Evolutionary conservation across 2,888 invertebrate genomes (phyloP), one percentile per base, ranked within the genome.

Genomic region (Artemia sp.): DNA sequence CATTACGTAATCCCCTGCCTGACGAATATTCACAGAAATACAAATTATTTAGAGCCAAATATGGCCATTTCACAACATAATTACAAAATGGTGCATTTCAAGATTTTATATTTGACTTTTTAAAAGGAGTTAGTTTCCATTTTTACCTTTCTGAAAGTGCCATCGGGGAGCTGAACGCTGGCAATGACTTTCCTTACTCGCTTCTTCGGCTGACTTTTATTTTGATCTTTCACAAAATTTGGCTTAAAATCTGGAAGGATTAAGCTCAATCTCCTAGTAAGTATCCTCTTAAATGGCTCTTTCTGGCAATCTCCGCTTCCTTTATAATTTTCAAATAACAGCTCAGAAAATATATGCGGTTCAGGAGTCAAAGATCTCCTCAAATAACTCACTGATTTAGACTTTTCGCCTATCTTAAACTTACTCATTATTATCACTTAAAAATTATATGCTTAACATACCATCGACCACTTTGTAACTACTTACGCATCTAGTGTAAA

Each of bases 61-160:
- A 38, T 38, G 38, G 38, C 38, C 38, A 6, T 38, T 38, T 6
- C 38, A 38, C 5, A 38, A 38, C 38, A 38, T 38, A 38, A 38
- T 5, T 38, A 6, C 38, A 6, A 38, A 38, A 19, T 19, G 19
- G 19, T 19, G 19, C 38, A 38, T 38, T 38, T 38, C 3, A 38
- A 38, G 6, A 38, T 38, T 38, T 38, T 38, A 38, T 38, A 38
- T 38, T 38, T 3, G 38, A 38, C 38, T 38, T 1, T 19, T 38
- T 5, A 38, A 38, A 5, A 38, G 38, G 6, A 38, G 38, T 5
- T 38, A 58, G 9, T 10, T 24, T 58, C 24, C n/a, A 19, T 58
- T 58, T 24, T 58, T 58, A 58, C 64, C 64, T 58, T 58, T 24
- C 64, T 58, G 11, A 19, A 58, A 58, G 64, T 58, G 8, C 64